Evolutionary conservation across 2,113 vertebrate genomes (phyloP), one percentile per base, ranked within the genome.

Genomic region (Pseudorhombus dupliciocellatus): DNA sequence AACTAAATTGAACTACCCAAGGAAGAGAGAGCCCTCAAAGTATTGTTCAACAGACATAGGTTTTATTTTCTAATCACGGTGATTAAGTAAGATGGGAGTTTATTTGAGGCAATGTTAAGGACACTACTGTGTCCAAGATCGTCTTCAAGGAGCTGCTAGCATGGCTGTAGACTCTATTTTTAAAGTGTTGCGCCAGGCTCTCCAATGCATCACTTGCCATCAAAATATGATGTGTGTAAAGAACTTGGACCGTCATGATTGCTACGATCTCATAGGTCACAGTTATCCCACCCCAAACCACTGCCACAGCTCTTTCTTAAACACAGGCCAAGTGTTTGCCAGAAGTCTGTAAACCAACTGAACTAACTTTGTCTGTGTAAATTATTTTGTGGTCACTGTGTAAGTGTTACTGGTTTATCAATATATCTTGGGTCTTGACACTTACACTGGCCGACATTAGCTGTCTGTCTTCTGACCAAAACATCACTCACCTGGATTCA

Each of bases 401-500:
- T 34, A 22, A 42, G 66, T 52, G 40, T 53, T 46, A n/a, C 3
- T 9, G 46, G 12, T 52, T 52, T 12, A n/a, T 22, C 18, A 58
- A 14, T 50, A 18, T 20, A 46, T 22, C 18, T 51, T 21, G 25
- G 40, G 26, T 22, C 4, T 21, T 34, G 50, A 37, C 24, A 68
- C 18, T 59, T 50, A 59, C 6, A 57, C 10, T 42, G 2, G 63
- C 54, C 10, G 30, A 65, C 31, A 37, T 22, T 7, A 59, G 24
- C 44, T 52, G 22, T 62, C 6, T 31, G 22, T 56, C 54, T 26
- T 4, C 34, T 40, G 7, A 54, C 30, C 44, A 44, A 21, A 70
- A 44, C 66, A 31, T 56, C 51, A 61, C 69, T 69, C 66, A 77
- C 54, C 60, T 71, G 63, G 48, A 81, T 55, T 62, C 7, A 20